A percentile compares a stretch with the other conserved stretches of the same genome.
Conservation (phyloP, 2,113 vertebrate species). For the Verasper variegatus region DNA sequence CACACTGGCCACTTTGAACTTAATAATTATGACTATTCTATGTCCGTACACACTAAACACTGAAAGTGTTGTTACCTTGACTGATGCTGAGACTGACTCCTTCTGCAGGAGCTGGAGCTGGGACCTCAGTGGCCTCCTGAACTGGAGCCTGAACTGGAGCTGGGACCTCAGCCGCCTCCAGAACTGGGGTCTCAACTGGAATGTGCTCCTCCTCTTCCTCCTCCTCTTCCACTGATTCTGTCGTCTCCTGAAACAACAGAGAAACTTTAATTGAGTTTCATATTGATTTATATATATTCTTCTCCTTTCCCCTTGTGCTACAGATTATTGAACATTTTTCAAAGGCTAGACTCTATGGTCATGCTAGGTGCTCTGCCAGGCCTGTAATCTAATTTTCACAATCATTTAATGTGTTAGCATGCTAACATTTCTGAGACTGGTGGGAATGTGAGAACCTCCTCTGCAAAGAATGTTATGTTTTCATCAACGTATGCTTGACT, state of each 20-base stretch:
- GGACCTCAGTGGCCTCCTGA: not conserved
- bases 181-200: too few relatives aligned
- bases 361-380: not conserved
- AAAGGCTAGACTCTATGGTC: not conserved
- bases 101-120: conserved; percentile 47
- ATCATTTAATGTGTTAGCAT: not conserved
- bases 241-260: conserved; percentile 52
- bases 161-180: not conserved
- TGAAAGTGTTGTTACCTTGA: conserved; percentile 81
- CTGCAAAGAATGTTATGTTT: too few relatives aligned
- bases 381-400: not conserved
- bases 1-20: not conserved
- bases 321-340: not conserved
- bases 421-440: too few relatives aligned
- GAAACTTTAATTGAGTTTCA: not conserved
- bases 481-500: too few relatives aligned
- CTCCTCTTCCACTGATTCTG: conserved; percentile 42
- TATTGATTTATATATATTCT: not conserved
- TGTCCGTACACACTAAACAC: not conserved
- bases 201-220: not conserved
- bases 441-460: too few relatives aligned
- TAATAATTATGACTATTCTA: not conserved
- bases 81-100: conserved; percentile 87
- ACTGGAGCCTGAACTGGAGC: not conserved
- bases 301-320: not conserved